Evolutionary conservation across 2,888 invertebrate species (phyloP), one percentile per base, ranked within the genome.

Genomic region (Phorcus lineatus): DNA sequence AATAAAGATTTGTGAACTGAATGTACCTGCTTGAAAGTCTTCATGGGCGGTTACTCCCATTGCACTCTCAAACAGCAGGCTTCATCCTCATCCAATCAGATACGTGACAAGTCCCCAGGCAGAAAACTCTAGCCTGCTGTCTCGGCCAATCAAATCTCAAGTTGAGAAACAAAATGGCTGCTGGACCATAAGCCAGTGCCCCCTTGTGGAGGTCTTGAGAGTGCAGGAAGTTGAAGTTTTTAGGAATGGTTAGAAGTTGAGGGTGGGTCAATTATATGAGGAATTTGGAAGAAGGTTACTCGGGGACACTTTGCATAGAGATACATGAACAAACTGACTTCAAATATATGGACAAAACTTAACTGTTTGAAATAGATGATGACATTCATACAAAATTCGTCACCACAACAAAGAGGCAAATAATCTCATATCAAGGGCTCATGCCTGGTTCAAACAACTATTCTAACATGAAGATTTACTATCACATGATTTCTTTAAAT

Each of bases 271-370:
- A 36, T 22, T 9, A 28, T 62, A 17, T 28, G 62, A 28, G 24
- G 24, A 28, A 28, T 24, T 24, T 24, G 57, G 57, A 57, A 17
- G 24, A 57, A n/a, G n/a, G n/a, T 55, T 55, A 57, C 6, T 62
- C 62, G 24, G 28, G 24, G 62, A 47, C 11, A 11, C 47, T 47
- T 47, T 47, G 47, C 7, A 47, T 47, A 47, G 7, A 47, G 47
- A 47, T 47, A 57, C 57, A 22, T 57, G 62, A 62, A 62, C 62
- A 62, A 62, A 62, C 62, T 62, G 62, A 62, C 62, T 62, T 62
- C 62, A 62, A 0, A 62, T 28, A 62, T 28, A 13, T 11, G 47
- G 47, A 13, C 47, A 47, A 47, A 47, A 47, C 13, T 47, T 4
- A 47, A 9, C 13, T 47, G 47, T 47, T 47, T 4, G 11, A 47